Evolutionary conservation across 2,113 vertebrate genomes (phyloP), one percentile per base, ranked within the genome.

Genomic region (Callionymus lyra): DNA sequence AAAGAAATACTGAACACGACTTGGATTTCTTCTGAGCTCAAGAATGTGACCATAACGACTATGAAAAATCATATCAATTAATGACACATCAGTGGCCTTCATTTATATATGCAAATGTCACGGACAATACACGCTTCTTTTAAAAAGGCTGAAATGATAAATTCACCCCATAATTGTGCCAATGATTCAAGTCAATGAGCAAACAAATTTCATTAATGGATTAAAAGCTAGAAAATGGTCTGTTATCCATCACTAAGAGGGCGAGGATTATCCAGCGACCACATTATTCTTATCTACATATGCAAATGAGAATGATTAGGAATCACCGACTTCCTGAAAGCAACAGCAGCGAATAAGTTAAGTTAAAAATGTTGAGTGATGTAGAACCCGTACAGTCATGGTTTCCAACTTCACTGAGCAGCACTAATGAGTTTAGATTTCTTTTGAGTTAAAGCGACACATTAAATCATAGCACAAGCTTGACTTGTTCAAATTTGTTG

Each of bases 151-250:
- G 56, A 80, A 85, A 82, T 81, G 77, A 84, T 83, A 81, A 79
- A 74, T 79, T 80, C 66, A 61, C 71, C 68, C 53, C 40, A 73
- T 84, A 84, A 85, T 84, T 84, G 85, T 50, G 74, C 65, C 70
- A 72, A 76, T 82, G 84, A 84, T 85, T 82, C 80, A 85, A 82
- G 76, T 81, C 84, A 84, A 77, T 85, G 79, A 83, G 78, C 82
- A 84, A 79, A 86, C 84, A 87, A 81, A 85, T 83, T 84, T 82
- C 82, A 85, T 85, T 83, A 85, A 82, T 77, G 76, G 75, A 85
- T 74, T 83, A 79, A 74, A 83, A 82, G 79, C 82, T 75, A 81
- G n/a, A 79, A 85, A 83, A 81, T 77, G 68, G 77, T 72, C 71
- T 66, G 74, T 81, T 82, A 83, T 77, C 76, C 78, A 62, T 59